A percentile compares a stretch with the other conserved stretches of the same genome.
phyloP scores from a whole-genome alignment of 2,888 invertebrate species.

The Morpho achilles region DNA sequence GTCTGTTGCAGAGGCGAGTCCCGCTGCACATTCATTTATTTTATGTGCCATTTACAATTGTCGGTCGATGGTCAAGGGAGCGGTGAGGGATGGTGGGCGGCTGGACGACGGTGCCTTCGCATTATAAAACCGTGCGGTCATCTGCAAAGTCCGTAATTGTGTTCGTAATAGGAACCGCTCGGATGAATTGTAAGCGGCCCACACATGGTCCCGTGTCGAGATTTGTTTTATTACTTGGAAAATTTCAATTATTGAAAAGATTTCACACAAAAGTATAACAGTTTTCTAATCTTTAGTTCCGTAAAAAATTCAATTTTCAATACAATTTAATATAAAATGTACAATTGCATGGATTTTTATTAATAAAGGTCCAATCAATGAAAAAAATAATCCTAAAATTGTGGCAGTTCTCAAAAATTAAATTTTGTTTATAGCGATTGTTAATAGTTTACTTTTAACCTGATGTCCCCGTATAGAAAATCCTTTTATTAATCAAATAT shows the following conservation, averaged over 20 bases:
- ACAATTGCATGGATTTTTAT: no score
- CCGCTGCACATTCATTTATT: slow-evolving; percentile 81
- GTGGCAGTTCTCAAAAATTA: no score
- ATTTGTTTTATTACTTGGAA: neutral
- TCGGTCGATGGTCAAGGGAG: slow-evolving; percentile 81
- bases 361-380: no score
- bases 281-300: no score
- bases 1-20: slow-evolving; percentile 80
- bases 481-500: no score
- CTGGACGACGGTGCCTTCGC: slow-evolving; percentile 67
- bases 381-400: no score
- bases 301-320: no score
- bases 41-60: slow-evolving; percentile 81
- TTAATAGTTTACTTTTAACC: no score
- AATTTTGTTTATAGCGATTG: no score
- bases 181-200: slow-evolving; percentile 60
- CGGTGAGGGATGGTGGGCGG: slow-evolving; percentile 47
- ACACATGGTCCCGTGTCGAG: slow-evolving; percentile 50
- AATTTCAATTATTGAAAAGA: neutral
- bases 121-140: slow-evolving; percentile 80
- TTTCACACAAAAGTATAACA: no score
- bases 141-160: slow-evolving; percentile 76
- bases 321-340: no score
- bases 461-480: no score
- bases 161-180: slow-evolving; percentile 70